Percentiles rank a stretch among this genome's conserved stretches.
Conservation (phyloP, 2,113 vertebrate genomes). For the Brachyistius frenatus region DNA sequence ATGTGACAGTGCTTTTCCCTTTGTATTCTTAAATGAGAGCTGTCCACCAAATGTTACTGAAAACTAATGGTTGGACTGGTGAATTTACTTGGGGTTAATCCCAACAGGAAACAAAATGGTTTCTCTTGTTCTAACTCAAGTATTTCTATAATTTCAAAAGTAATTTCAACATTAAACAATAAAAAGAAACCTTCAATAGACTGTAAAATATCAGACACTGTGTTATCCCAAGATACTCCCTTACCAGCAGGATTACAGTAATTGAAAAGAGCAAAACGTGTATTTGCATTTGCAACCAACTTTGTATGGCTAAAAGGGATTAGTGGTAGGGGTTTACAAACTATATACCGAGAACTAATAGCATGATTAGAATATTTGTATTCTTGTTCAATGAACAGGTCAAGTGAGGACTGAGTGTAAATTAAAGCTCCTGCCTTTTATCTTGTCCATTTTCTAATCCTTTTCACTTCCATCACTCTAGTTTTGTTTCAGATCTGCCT, state of each 20-base stretch:
- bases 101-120: too few species aligned
- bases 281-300: slow-evolving; percentile 25
- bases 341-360: slow-evolving; percentile 40
- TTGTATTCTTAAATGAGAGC: not conserved
- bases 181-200: slow-evolving; percentile 29
- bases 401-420: slow-evolving; percentile 38
- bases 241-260: slow-evolving; percentile 52
- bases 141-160: slow-evolving; percentile 26
- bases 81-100: slow-evolving; percentile 18
- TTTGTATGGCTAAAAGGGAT: slow-evolving; percentile 47
- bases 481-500: slow-evolving; percentile 46
- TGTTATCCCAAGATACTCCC: slow-evolving; percentile 40
- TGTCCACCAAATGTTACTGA: not conserved
- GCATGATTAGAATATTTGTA: slow-evolving; percentile 39
- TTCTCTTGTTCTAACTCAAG: too few species aligned
- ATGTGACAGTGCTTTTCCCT: not conserved
- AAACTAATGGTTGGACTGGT: slow-evolving; percentile 5
- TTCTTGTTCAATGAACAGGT: slow-evolving; percentile 51
- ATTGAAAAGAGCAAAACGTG: slow-evolving; percentile 56
- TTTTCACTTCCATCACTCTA: slow-evolving; percentile 34
- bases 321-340: slow-evolving; percentile 44
- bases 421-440: slow-evolving; percentile 17
- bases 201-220: slow-evolving; percentile 41
- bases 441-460: slow-evolving; percentile 22
- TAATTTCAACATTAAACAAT: slow-evolving; percentile 32